Conservation (phyloP, 2,888 invertebrate genomes). For the Yponomeuta plumbellus region DNA sequence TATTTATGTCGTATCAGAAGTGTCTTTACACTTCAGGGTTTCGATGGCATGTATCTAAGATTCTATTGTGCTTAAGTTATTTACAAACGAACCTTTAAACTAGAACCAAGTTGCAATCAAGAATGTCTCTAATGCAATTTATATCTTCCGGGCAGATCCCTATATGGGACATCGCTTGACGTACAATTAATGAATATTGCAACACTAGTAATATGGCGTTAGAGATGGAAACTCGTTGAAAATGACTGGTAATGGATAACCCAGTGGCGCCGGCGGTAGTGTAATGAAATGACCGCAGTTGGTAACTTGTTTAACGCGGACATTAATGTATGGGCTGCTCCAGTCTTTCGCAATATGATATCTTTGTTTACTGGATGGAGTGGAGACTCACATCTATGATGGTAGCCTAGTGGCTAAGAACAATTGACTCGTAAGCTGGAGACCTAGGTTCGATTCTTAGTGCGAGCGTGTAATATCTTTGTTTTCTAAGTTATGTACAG, state of each 20-base stretch:
- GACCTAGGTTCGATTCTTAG: too few relatives aligned
- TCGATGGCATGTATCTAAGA: too few relatives aligned
- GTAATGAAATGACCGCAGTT: conserved; percentile 20
- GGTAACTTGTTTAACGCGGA: conserved; percentile 36
- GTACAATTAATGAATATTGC: conserved; percentile 33
- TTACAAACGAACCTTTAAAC: background rate
- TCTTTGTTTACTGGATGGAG: background rate
- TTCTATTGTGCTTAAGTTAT: background rate
- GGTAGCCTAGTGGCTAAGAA: too few relatives aligned
- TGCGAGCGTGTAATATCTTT: too few relatives aligned
- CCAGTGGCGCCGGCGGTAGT: background rate
- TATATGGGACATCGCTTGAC: conserved; percentile 27
- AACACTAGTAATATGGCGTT: background rate
- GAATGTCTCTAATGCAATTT: background rate
- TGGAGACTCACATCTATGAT: too few relatives aligned
- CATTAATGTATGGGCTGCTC: conserved; percentile 14
- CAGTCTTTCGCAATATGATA: background rate
- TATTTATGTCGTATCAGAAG: too few relatives aligned
- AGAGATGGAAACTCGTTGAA: background rate
- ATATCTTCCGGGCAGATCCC: conserved; percentile 16
- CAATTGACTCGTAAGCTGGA: too few relatives aligned
- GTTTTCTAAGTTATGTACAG: too few relatives aligned
- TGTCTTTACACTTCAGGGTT: too few relatives aligned
- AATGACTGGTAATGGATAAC: background rate
- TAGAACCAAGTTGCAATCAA: background rate